These are phyloP conservation scores for Dasypogon diadema DNA, from an alignment of 2,888 invertebrate species.

Conservation along the genomic window DNA sequence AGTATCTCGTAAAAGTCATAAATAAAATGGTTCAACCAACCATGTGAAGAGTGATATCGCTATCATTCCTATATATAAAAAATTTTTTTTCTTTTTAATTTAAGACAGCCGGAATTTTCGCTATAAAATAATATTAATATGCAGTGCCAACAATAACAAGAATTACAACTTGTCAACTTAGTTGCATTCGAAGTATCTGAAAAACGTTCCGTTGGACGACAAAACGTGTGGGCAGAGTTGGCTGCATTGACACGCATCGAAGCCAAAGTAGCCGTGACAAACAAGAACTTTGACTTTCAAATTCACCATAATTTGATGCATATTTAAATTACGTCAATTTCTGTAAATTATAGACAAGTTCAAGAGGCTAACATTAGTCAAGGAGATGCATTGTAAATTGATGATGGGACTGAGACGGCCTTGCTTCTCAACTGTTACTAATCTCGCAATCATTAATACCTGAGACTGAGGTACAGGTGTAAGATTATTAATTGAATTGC, in stretches of 20 bases:
- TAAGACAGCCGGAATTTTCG: conserved; percentile 7
- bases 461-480: conserved; percentile 4
- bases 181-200: conserved; percentile 19
- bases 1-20: too few species aligned
- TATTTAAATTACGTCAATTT: background rate
- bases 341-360: background rate
- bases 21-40: too few species aligned
- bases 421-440: background rate
- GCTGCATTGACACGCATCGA: conserved; percentile 37
- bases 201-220: background rate
- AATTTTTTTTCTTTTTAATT: conserved; percentile 17
- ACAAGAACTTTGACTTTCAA: conserved; percentile 29
- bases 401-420: background rate
- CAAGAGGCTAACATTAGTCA: conserved; percentile 2
- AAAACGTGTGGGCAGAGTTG: conserved; percentile 37
- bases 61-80: conserved; percentile 22
- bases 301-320: background rate
- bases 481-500: conserved; percentile 30
- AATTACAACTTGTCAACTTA: conserved; percentile 13
- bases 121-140: conserved; percentile 17
- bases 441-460: too few species aligned
- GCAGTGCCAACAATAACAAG: conserved; percentile 8
- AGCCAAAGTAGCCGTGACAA: conserved; percentile 1
- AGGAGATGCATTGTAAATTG: conserved; percentile 6
- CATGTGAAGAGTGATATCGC: background rate